These are phyloP conservation scores for Diglossa cyanea DNA, from an alignment of 2,797 vertebrate species.

Conservation along the genomic window DNA sequence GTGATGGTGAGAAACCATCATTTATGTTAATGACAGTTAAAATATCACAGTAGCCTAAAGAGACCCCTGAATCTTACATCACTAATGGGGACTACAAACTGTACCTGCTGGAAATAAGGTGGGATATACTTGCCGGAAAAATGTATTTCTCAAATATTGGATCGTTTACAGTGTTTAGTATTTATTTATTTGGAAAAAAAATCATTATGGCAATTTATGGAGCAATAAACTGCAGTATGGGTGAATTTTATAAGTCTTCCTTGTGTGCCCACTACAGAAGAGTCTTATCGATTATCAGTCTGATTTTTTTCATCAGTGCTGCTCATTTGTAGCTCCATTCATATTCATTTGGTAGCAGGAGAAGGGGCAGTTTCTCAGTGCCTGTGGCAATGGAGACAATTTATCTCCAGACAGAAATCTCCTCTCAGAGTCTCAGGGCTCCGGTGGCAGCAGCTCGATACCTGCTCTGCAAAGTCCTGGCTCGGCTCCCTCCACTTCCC, in stretches of 20 bases:
- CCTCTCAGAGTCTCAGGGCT: background rate
- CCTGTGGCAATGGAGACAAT: background rate
- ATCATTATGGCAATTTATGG: background rate
- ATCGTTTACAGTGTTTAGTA: background rate
- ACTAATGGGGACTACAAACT: background rate
- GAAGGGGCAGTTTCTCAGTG: background rate
- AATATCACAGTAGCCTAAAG: background rate
- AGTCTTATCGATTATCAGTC: background rate
- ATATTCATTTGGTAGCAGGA: background rate
- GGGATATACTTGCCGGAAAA: background rate
- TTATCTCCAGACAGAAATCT: background rate
- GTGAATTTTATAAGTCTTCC: background rate
- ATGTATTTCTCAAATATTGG: background rate
- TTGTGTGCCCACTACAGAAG: background rate
- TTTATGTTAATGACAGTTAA: background rate
- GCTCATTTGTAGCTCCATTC: slow-evolving; percentile 9
- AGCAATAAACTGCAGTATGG: background rate
- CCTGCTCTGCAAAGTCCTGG: background rate
- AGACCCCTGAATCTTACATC: background rate
- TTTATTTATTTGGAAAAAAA: background rate
- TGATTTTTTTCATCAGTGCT: background rate
- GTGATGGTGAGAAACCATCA: background rate
- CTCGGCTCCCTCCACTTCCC: rapidly evolving
- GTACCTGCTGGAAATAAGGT: background rate
- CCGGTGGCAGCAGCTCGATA: background rate